Evolutionary conservation across 2,113 vertebrate species (phyloP), one percentile per base, ranked within the genome.

Genomic region (Carettochelys insculpta): DNA sequence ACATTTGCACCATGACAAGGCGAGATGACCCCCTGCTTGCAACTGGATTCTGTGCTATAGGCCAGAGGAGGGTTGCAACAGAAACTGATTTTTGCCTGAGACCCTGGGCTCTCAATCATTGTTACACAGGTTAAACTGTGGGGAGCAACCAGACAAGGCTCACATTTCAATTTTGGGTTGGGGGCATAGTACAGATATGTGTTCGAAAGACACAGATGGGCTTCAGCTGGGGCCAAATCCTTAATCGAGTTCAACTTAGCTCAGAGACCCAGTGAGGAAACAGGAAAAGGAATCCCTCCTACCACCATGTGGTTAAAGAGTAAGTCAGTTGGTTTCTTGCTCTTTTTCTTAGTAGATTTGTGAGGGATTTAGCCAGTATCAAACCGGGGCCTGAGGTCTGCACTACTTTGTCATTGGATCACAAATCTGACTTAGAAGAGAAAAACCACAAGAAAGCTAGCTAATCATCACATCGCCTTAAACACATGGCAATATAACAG

Each of bases 401-500:
- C 82, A 73, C 0, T 6, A 92, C 89, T 94, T 81, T 79, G 91
- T 94, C 90, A 88, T 89, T 48, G 89, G 75, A 65, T 88, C 87
- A 80, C 91, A 85, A 75, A 56, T 41, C 68, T 83, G 73, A 92
- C 48, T 0, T 81, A 77, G 91, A 87, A 92, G 86, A 91, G 38
- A 88, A 90, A 91, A 92, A 78, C 13, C 4, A 81, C 76, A 48
- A 87, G 87, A 94, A 95, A 91, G 3, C 50, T 53, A 45, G 25
- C 77, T 11, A n/a, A 95, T 93, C 88, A 73, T 48, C 95, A 80
- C 31, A 89, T 85, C 89, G 34, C 90, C 81, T 27, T 78, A 92
- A 96, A 92, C 92, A 89, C 93, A 94, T 76, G 96, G 93, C 27
- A 83, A 56, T 0, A 1, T 38, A 94, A 95, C 96, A 97, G 91